Conservation (phyloP, 2,113 vertebrate genomes). For the Xenopus borealis region DNA sequence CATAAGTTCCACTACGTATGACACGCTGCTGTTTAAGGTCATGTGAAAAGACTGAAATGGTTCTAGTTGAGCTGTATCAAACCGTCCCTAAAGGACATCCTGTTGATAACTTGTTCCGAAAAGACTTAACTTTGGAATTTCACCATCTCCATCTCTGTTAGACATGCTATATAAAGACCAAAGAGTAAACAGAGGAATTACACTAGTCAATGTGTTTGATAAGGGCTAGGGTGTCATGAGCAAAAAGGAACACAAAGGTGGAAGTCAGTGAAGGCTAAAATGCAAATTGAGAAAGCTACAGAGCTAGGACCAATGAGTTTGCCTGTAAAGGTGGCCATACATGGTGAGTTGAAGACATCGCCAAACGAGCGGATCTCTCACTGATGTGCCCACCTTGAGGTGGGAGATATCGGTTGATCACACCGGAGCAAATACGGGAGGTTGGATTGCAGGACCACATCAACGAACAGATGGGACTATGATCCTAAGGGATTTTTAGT, state of each 20-base stretch:
- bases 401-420: too few species aligned
- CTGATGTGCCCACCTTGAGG: too few species aligned
- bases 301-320: neutral
- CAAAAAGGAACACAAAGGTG: neutral
- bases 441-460: too few species aligned
- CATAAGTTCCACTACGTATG: neutral
- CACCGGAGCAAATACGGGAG: too few species aligned
- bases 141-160: neutral
- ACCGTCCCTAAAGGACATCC: conserved; percentile 4
- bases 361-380: too few species aligned
- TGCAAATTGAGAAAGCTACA: neutral
- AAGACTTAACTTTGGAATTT: conserved; percentile 36
- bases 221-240: neutral
- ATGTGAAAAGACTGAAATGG: neutral
- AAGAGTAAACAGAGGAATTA: conserved; percentile 11
- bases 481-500: too few species aligned
- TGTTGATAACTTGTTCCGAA: conserved; percentile 12
- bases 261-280: neutral
- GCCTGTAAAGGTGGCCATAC: too few species aligned
- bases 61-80: conserved; percentile 4
- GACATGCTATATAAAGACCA: conserved; percentile 17
- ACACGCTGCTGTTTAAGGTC: conserved; percentile 2
- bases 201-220: neutral
- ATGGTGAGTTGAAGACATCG: too few species aligned
- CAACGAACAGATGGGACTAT: too few species aligned